phyloP scores from a whole-genome alignment of 1,140 invertebrate species.

The Phocides pigmalion region DNA sequence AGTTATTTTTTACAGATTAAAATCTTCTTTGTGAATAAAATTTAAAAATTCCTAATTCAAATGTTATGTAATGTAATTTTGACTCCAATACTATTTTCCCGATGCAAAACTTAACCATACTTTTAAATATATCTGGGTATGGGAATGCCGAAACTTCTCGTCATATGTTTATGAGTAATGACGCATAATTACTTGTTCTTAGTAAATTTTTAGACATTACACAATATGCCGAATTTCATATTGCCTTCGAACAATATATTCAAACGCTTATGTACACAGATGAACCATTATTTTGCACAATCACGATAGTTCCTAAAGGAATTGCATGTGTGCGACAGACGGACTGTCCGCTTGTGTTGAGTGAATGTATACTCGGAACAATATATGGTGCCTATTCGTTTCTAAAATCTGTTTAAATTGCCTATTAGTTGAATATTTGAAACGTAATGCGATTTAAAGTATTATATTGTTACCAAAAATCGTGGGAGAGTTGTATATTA shows the following conservation, averaged over 20 bases:
- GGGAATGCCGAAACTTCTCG: no score
- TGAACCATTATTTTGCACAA: slow-evolving; percentile 47
- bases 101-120: no score
- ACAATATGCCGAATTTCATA: neutral
- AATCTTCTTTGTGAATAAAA: no score
- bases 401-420: neutral
- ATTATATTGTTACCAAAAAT: neutral
- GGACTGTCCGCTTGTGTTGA: neutral
- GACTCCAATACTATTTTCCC: no score
- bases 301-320: slow-evolving; percentile 62
- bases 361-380: slow-evolving; percentile 36
- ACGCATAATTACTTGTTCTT: no score
- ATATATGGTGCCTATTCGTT: slow-evolving; percentile 35
- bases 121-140: no score
- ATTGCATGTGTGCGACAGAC: slow-evolving; percentile 40
- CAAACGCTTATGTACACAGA: slow-evolving; percentile 35
- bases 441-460: neutral
- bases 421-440: neutral
- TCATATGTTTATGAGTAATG: no score
- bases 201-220: neutral
- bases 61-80: no score
- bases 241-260: slow-evolving; percentile 14
- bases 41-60: no score
- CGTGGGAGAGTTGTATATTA: neutral
- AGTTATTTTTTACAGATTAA: no score